These are phyloP conservation scores for Ferrisia virgata DNA, from an alignment of 2,888 invertebrate species.

Conservation along the genomic window DNA sequence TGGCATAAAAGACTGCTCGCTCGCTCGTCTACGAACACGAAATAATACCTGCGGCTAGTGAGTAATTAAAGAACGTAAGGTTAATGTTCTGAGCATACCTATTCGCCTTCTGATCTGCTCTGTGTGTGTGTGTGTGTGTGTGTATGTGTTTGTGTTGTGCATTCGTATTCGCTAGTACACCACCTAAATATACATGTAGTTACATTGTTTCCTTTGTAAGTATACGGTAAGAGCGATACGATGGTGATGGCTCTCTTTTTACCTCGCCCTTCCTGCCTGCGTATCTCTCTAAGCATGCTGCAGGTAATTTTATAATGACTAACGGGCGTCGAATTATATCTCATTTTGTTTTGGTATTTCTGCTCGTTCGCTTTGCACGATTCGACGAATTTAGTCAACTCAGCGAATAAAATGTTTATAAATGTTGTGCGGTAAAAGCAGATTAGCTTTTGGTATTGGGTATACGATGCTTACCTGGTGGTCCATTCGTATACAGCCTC, in stretches of 20 bases:
- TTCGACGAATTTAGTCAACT: too few species aligned
- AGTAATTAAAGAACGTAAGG: conserved; percentile 32
- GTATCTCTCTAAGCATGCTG: background rate
- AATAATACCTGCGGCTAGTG: conserved; percentile 20
- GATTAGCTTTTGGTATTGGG: too few species aligned
- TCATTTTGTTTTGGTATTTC: background rate
- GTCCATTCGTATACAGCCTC: too few species aligned
- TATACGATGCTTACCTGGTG: too few species aligned
- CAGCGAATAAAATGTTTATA: background rate
- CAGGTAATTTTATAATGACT: background rate
- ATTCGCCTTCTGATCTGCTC: background rate
- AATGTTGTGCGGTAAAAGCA: background rate
- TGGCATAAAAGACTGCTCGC: background rate
- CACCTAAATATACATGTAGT: too few species aligned
- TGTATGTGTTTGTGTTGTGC: too few species aligned
- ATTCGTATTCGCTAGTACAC: background rate
- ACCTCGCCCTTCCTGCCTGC: background rate
- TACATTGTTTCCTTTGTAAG: conserved; percentile 4
- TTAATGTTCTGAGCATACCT: conserved; percentile 14
- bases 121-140: too few species aligned
- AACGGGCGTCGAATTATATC: background rate
- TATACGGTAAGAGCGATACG: too few species aligned
- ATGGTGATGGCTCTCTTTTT: background rate
- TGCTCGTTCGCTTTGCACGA: background rate
- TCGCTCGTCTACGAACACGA: conserved; percentile 1